Evolutionary conservation across 2,888 invertebrate genomes (phyloP), one percentile per base, ranked within the genome.

Genomic region (Drosophila tripunctata): DNA sequence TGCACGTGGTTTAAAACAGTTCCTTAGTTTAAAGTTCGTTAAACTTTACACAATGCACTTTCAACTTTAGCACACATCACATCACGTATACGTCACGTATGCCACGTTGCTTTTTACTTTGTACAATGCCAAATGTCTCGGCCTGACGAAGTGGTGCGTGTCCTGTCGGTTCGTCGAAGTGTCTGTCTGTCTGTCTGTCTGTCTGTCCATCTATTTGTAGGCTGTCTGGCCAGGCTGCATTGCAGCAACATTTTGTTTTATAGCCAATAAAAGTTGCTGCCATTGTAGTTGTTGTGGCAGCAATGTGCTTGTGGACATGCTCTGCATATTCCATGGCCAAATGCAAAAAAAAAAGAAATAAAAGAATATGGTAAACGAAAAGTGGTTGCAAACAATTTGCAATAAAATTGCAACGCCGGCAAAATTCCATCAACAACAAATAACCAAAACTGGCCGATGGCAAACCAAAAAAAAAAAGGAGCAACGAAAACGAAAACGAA

Each of bases 181-280:
- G 31, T 41, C 35, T 10, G 10, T 27, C 7, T 3, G 45, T 24
- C 31, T 38, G n/a, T 30, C 43, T 33, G 45, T 41, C 30, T 21
- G 43, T 30, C 14, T 7, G n/a, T 27, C 5, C 8, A 8, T 15
- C 44, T 56, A 57, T 74, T n/a, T 58, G 61, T 75, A 51, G 54
- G 60, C 69, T 48, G 17, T 33, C 30, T 33, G n/a, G 45, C 43
- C 67, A 50, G 62, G 62, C 55, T 56, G 78, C 75, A 79, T 17
- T 80, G 79, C 87, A 83, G 87, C 68, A 54, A 76, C 84, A 80
- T 72, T 86, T 86, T 78, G 60, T 54, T 78, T 57, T 57, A 73
- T 61, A 17, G 61, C 54, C 74, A 73, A 66, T 72, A 52, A 52
- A 58, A 27, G 54, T 35, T 27, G 52, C 27, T 50, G 72, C 31